A percentile compares a stretch with the other conserved stretches of the same genome.
Conservation (phyloP, 2,797 vertebrate genomes). For the Loriculus beryllinus region DNA sequence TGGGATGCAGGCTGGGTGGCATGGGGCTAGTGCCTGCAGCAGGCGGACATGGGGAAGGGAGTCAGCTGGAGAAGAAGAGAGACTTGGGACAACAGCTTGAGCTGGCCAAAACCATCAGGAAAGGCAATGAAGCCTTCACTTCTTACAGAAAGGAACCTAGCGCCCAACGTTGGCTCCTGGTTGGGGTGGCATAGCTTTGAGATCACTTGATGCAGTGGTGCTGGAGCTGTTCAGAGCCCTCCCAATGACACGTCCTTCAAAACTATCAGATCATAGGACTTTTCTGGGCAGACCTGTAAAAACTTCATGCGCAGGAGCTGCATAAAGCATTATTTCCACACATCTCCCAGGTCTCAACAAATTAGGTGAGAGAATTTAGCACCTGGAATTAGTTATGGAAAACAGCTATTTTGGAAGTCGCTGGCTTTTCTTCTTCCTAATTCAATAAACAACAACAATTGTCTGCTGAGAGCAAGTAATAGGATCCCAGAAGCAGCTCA, state of each 20-base stretch:
- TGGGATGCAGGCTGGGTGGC: background rate
- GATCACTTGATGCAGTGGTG: background rate
- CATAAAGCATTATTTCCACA: background rate
- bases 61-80: background rate
- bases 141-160: background rate
- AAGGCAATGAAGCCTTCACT: background rate
- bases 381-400: background rate
- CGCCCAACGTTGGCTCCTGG: fast-evolving
- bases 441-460: background rate
- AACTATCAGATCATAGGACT: background rate
- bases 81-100: background rate
- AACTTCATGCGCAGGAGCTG: background rate
- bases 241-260: background rate
- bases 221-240: background rate
- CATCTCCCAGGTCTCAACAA: fast-evolving
- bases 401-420: background rate
- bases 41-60: background rate
- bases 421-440: background rate
- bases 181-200: background rate
- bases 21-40: background rate
- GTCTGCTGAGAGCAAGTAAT: constrained; percentile 7
- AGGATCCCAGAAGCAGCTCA: constrained; percentile 38
- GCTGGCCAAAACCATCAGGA: background rate
- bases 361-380: background rate
- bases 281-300: background rate